Conservation (phyloP, 2,888 invertebrate genomes). For the Portevinia maculata region DNA sequence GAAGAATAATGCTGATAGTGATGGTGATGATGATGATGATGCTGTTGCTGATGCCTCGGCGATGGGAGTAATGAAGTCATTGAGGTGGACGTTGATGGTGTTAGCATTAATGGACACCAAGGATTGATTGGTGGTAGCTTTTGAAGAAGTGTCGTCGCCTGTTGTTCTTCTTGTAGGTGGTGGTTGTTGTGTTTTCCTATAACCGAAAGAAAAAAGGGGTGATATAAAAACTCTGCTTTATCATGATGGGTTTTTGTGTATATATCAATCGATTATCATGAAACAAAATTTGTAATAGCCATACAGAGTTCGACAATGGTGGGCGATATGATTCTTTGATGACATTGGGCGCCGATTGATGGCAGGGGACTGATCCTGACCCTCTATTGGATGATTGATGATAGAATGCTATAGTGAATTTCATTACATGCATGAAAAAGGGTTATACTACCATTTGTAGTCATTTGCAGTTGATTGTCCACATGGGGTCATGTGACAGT, state of each 20-base stretch:
- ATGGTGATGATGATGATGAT: conserved; percentile 64
- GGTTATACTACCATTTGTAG: conserved; percentile 57
- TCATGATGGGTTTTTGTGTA: conserved; percentile 27
- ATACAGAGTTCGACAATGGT: too few species aligned
- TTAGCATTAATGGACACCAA: conserved; percentile 72
- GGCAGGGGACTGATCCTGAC: conserved; percentile 40
- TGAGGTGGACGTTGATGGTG: conserved; percentile 69
- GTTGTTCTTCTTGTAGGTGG: conserved; percentile 43
- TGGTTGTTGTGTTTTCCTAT: conserved; percentile 43
- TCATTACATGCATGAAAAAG: conserved; percentile 31
- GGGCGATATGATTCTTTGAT: conserved; percentile 49
- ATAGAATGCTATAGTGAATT: conserved; percentile 20
- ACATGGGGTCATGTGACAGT: conserved; percentile 44
- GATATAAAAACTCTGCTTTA: conserved; percentile 41
- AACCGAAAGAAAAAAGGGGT: conserved; percentile 51
- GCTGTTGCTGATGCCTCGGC: conserved; percentile 76
- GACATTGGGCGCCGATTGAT: conserved; percentile 41
- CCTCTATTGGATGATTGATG: conserved; percentile 67
- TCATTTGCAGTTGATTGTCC: conserved; percentile 67
- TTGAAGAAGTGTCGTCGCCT: conserved; percentile 62
- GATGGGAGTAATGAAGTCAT: conserved; percentile 71
- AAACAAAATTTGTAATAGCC: conserved; percentile 44
- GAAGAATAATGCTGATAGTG: conserved; percentile 65
- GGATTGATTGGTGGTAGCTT: conserved; percentile 75
- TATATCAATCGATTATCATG: conserved; percentile 51